These are phyloP conservation scores for Hormaphis cornu DNA, from an alignment of 1,140 invertebrate species.

Conservation along the genomic window DNA sequence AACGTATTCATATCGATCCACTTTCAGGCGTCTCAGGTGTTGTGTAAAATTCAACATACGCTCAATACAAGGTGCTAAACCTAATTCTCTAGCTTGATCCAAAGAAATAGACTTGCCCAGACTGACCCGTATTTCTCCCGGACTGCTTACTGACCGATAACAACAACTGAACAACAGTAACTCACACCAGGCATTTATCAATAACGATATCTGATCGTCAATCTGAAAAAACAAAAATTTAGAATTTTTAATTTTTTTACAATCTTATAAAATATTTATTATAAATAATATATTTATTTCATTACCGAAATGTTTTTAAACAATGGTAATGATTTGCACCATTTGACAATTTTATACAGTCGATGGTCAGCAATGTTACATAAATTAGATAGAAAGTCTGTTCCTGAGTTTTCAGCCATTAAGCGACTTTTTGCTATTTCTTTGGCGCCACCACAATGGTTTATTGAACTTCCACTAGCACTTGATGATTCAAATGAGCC, in stretches of 20 bases:
- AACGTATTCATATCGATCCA: slow-evolving; percentile 95
- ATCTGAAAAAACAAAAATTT: slow-evolving; percentile 51
- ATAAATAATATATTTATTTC: background rate
- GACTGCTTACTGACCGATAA: slow-evolving; percentile 75
- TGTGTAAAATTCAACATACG: slow-evolving; percentile 90
- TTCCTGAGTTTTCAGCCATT: slow-evolving; percentile 41
- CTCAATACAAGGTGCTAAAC: slow-evolving; percentile 73
- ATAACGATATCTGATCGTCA: slow-evolving; percentile 90
- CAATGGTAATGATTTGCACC: slow-evolving; percentile 92
- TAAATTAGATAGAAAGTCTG: slow-evolving; percentile 75
- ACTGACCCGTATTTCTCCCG: slow-evolving; percentile 74
- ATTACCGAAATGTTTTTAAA: slow-evolving; percentile 89
- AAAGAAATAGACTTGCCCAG: slow-evolving; percentile 66
- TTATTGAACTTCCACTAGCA: slow-evolving; percentile 17
- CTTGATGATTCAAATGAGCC: slow-evolving; percentile 18
- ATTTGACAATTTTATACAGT: slow-evolving; percentile 95
- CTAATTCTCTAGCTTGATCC: slow-evolving; percentile 59
- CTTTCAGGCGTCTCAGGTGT: slow-evolving; percentile 73
- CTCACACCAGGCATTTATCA: slow-evolving; percentile 97
- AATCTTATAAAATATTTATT: slow-evolving; percentile 7
- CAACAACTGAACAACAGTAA: slow-evolving; percentile 85
- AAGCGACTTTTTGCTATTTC: slow-evolving; percentile 47
- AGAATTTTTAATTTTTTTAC: background rate
- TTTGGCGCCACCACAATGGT: slow-evolving; percentile 20
- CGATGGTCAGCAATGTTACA: slow-evolving; percentile 91